Base-by-base conservation (phyloP, 1,140 invertebrate species). In the Temnothorax nylanderi region DNA sequence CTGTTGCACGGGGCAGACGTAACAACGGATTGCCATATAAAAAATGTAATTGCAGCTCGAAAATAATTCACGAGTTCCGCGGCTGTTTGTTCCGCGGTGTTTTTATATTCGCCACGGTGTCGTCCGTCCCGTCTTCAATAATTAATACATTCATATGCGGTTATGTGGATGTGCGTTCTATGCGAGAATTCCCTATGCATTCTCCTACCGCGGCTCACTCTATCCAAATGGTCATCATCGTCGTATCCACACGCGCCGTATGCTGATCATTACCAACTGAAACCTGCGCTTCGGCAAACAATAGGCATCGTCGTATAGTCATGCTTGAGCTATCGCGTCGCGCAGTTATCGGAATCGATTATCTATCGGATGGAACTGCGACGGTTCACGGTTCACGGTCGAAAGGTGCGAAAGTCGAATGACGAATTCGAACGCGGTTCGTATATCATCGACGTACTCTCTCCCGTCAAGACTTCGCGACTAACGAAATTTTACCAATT, bases 281-380 rank as follows among this genome's bases (percentile, higher is more conserved):
- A 82, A 89, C 86, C 77, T 67, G 56, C 89, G 65, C n/a, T 58
- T 60, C 69, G 67, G 71, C 77, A 87, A 90, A 90, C 89, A 90
- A 90, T 90, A 44, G 78, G 62, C 58, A 75, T 26, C 80, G 88
- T 87, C 88, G 71, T 86, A 71, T 32, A 72, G 78, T 89, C 78
- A 78, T 80, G 89, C 88, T 87, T 67, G 64, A 85, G 76, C 85
- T 89, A 75, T 84, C 71, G 72, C 74, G 64, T 77, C 88, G 77
- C 86, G 81, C 80, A 90, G 89, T 90, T 89, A 87, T 90, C 77
- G 89, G 88, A 90, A 87, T 89, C 89, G 88, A 90, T 90, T 87
- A 87, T 88, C 81, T 32, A 62, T 77, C 76, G 34, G 75, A 76
- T 26, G 62, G 76, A 78, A 60, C 60, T 37, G 56, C 26, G 56